These are phyloP conservation scores for Luperina nickerlii DNA, from an alignment of 2,888 invertebrate species.

Conservation along the genomic window DNA sequence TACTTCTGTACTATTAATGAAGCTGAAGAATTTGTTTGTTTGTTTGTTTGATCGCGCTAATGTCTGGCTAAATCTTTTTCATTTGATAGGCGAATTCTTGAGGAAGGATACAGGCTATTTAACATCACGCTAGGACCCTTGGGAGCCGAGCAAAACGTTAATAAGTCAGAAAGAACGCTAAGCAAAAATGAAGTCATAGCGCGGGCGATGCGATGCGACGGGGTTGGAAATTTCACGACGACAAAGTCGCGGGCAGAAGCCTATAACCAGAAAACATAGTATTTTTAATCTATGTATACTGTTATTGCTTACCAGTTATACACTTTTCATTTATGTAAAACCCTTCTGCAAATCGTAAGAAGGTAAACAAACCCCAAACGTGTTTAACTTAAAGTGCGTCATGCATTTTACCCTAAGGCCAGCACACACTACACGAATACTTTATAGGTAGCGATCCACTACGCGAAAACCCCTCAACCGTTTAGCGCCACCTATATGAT, in stretches of 20 bases:
- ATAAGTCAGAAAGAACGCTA: no score
- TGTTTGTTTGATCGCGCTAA: not conserved
- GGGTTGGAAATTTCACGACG: no score
- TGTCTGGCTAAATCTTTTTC: not conserved
- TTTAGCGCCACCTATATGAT: slow-evolving; percentile 58
- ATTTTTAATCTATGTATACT: not conserved
- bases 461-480: slow-evolving; percentile 41
- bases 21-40: no score
- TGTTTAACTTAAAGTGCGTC: slow-evolving; percentile 37
- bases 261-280: not conserved
- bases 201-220: not conserved
- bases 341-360: not conserved
- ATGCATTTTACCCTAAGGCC: slow-evolving; percentile 46
- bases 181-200: no score
- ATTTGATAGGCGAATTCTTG: not conserved
- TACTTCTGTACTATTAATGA: no score
- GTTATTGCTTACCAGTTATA: no score
- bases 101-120: not conserved
- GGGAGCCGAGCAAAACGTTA: not conserved
- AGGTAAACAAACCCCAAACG: slow-evolving; percentile 11
- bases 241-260: no score
- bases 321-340: not conserved
- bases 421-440: slow-evolving; percentile 44
- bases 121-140: not conserved
- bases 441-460: slow-evolving; percentile 32